phyloP scores from a whole-genome alignment of 2,888 invertebrate species.

The Perizoma flavofasciatum region DNA sequence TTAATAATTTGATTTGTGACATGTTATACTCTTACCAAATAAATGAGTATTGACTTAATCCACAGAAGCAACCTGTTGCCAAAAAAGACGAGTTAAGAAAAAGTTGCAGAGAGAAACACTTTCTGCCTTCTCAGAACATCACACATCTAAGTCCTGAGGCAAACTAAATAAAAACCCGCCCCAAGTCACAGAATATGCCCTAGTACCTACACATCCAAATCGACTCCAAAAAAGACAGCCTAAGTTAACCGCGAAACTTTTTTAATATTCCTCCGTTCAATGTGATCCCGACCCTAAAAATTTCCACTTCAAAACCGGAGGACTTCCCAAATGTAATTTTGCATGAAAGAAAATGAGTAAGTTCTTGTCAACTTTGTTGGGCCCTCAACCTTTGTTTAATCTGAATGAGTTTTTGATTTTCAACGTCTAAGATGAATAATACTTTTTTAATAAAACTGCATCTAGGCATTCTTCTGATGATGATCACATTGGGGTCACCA shows the following conservation, averaged over 20 bases:
- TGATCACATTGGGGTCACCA: no score
- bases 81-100: no score
- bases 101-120: conserved; percentile 11
- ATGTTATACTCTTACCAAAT: no score
- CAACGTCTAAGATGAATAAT: not conserved
- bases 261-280: conserved; percentile 80
- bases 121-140: conserved; percentile 9
- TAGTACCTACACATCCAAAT: conserved; percentile 15
- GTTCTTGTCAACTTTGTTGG: conserved; percentile 62
- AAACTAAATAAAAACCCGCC: conserved; percentile 29
- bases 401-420: conserved; percentile 22
- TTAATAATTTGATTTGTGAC: no score
- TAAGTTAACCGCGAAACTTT: conserved; percentile 76
- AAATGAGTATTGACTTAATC: no score
- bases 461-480: no score
- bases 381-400: conserved; percentile 57
- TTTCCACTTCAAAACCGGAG: conserved; percentile 61
- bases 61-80: no score
- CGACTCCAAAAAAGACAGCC: conserved; percentile 75
- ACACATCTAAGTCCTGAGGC: conserved; percentile 20
- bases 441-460: no score
- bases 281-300: conserved; percentile 74
- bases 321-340: conserved; percentile 75
- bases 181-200: conserved; percentile 13
- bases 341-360: conserved; percentile 77